These are phyloP conservation scores for Callyntrura sp. DNA, from an alignment of 2,888 invertebrate genomes.

Conservation along the genomic window DNA sequence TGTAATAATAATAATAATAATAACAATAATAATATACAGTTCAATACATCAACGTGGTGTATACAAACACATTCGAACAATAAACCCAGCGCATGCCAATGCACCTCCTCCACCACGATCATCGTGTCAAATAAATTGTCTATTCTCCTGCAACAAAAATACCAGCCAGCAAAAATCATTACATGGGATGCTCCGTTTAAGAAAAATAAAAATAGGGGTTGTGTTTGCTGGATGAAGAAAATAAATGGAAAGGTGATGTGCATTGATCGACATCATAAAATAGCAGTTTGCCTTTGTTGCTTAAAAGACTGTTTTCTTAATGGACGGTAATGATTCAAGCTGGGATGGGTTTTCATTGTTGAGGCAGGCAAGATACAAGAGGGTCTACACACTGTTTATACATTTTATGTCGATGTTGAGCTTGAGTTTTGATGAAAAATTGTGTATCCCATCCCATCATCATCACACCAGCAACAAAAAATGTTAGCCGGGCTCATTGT, in stretches of 20 bases:
- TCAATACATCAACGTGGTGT: neutral
- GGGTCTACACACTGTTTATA: neutral
- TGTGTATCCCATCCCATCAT: neutral
- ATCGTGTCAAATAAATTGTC: neutral
- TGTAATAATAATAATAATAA: constrained; percentile 5
- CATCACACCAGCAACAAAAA: neutral
- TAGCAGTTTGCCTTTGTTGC: neutral
- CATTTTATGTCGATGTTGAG: constrained; percentile 16
- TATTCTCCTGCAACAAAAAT: neutral
- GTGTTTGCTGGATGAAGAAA: neutral
- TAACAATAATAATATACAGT: constrained; percentile 1
- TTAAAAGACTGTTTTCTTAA: neutral
- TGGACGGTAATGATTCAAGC: neutral
- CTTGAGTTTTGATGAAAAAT: constrained; percentile 31
- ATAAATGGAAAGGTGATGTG: constrained; percentile 50
- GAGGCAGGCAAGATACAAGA: constrained; percentile 31
- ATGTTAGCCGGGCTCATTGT: constrained; percentile 74
- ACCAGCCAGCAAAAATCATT: constrained; percentile 9
- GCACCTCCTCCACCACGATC: neutral
- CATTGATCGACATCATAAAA: constrained; percentile 42
- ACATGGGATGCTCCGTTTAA: neutral
- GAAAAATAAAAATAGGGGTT: neutral
- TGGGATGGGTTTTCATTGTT: neutral
- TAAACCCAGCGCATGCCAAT: constrained; percentile 55
- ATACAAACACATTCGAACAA: constrained; percentile 13